Conservation (phyloP, 2,113 vertebrate genomes). For the Cheirogaleus medius region DNA sequence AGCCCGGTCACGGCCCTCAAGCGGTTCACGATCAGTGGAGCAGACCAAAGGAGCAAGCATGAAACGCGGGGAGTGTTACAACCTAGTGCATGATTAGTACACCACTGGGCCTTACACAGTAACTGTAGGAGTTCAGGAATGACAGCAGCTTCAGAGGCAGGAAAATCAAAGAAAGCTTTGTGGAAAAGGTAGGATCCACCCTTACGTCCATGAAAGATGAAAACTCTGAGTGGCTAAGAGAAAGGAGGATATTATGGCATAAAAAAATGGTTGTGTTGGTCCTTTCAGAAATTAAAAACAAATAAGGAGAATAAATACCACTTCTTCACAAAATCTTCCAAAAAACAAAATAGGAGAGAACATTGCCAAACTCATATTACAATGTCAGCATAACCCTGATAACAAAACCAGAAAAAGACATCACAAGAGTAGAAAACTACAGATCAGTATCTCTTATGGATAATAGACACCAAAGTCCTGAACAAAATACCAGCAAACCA, state of each 20-base stretch:
- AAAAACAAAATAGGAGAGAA: neutral
- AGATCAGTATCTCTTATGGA: neutral
- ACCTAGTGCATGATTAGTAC: neutral
- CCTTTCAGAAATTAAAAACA: neutral
- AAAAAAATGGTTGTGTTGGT: neutral
- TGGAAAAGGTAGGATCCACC: neutral
- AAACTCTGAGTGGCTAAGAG: neutral
- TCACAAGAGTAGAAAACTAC: neutral
- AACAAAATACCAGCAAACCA: slow-evolving; percentile 2
- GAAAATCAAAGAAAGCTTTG: neutral
- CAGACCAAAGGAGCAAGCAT: neutral
- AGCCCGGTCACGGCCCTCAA: neutral
- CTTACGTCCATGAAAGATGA: neutral
- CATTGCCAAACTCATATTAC: neutral
- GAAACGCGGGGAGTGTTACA: neutral
- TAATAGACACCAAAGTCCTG: neutral
- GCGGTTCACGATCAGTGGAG: neutral
- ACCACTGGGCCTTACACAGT: neutral
- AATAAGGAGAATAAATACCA: neutral
- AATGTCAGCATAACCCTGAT: neutral
- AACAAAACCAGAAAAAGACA: neutral
- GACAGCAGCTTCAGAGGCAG: neutral
- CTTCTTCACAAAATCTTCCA: neutral
- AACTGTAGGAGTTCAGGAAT: neutral
- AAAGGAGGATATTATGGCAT: neutral